A percentile compares a stretch with the other conserved stretches of the same genome.
Conservation (phyloP, 2,113 vertebrate genomes). For the Casuarius casuarius region DNA sequence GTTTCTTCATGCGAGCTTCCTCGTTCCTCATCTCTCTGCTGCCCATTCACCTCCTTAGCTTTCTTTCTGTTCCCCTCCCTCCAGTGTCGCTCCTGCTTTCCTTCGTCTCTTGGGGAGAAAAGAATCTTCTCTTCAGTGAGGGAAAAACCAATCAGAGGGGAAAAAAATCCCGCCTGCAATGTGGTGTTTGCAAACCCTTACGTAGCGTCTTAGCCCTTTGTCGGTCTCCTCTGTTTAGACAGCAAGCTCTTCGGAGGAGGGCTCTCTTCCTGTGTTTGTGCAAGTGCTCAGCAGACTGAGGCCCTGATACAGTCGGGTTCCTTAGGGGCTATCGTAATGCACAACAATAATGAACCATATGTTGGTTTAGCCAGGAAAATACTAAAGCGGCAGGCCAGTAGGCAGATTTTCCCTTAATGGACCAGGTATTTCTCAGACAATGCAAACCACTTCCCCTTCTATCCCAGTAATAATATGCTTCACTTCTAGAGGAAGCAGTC, state of each 20-base stretch:
- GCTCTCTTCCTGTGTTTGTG: slow-evolving; percentile 70
- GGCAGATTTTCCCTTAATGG: slow-evolving; percentile 40
- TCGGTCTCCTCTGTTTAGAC: slow-evolving; percentile 56
- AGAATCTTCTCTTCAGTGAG: not conserved
- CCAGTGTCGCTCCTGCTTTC: not conserved
- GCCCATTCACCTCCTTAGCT: not conserved
- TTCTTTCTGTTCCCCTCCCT: not conserved
- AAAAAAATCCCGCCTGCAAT: not conserved
- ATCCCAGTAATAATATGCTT: slow-evolving; percentile 4
- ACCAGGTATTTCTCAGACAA: slow-evolving; percentile 63
- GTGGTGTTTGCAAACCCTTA: not conserved
- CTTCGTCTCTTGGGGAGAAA: not conserved
- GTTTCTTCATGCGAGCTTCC: not conserved
- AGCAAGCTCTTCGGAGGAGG: slow-evolving; percentile 65
- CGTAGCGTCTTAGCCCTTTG: slow-evolving; percentile 8
- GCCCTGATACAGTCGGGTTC: slow-evolving; percentile 40
- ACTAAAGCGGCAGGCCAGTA: slow-evolving; percentile 1
- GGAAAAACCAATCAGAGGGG: not conserved
- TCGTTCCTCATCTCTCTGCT: not conserved
- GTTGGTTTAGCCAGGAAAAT: slow-evolving; percentile 48
- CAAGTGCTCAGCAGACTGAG: slow-evolving; percentile 62
- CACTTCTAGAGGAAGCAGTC: slow-evolving; percentile 43
- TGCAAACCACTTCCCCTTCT: slow-evolving; percentile 36
- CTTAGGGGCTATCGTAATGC: slow-evolving; percentile 52
- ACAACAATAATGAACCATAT: slow-evolving; percentile 46